Base-by-base conservation (phyloP, 2,888 invertebrate genomes). In the Acleris laterana region DNA sequence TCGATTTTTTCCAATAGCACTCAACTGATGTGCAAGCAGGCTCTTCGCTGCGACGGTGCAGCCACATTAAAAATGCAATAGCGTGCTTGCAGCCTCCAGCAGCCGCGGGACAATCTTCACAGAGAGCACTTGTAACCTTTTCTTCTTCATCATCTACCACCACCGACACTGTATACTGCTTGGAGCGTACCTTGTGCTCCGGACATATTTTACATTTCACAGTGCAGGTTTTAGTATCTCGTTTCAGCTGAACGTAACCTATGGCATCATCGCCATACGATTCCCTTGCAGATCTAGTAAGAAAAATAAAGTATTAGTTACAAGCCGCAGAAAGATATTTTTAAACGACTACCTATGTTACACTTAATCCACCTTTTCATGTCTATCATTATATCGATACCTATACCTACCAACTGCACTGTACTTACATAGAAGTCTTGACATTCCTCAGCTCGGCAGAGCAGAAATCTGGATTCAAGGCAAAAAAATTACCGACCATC, bases 51-150 rank as follows among this genome's bases (percentile, higher is more conserved):
- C 61, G 52, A 7, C 57, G 56, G 19, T 50, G 48, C 11, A 63
- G 9, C 61, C 68, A 68, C 56, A 63, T 61, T 17, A 68, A 57
- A 51, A 51, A 51, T 25, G 51, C 51, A 25, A 51, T 25, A 25
- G 51, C 22, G 28, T 51, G 51, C 2, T 51, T 51, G n/a, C 51
- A 51, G 6, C 25, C 51, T 51, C 25, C 51, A 51, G 51, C 51
- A 13, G 25, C 16, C 7, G 51, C 51, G 16, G 28, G 25, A 51
- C 51, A 51, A 28, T 51, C 51, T 25, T 25, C 16, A 25, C 28
- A 51, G 25, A 25, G 25, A 25, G 25, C 25, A 25, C 25, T 51
- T n/a, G 13, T 51, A 16, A 51, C 51, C 5, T 25, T 25, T 25
- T 13, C 25, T 25, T 51, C 51, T 16, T 51, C n/a, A n/a, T 51